Percentiles rank a stretch among this genome's conserved stretches.
These are phyloP conservation scores for Belonocnema kinseyi DNA, from an alignment of 1,140 invertebrate genomes.

Conservation along the genomic window DNA sequence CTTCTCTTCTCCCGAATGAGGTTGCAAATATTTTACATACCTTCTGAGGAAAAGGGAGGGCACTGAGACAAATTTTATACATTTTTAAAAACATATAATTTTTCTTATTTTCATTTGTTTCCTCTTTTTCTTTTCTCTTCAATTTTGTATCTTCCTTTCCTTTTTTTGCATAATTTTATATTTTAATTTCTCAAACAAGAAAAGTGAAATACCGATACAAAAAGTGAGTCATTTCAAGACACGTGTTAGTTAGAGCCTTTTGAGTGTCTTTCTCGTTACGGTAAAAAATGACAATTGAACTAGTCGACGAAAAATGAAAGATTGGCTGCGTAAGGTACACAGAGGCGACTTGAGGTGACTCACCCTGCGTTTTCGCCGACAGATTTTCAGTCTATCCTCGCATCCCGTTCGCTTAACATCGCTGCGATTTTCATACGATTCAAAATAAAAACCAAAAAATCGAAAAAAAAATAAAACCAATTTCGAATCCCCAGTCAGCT, in stretches of 20 bases:
- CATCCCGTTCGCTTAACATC: slow-evolving; percentile 22
- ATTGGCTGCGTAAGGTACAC: slow-evolving; percentile 17
- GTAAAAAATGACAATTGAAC: slow-evolving; percentile 16
- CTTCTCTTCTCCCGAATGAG: slow-evolving; percentile 2
- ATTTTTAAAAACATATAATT: not conserved
- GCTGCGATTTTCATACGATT: slow-evolving; percentile 8
- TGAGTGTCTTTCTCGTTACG: not conserved
- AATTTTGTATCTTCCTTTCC: too few relatives aligned
- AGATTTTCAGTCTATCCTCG: slow-evolving; percentile 30
- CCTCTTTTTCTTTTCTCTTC: too few relatives aligned
- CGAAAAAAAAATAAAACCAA: not conserved
- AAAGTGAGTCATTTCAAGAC: slow-evolving; percentile 7
- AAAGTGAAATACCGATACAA: slow-evolving; percentile 15
- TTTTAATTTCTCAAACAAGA: not conserved
- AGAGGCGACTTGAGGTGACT: slow-evolving; percentile 16
- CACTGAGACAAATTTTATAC: not conserved
- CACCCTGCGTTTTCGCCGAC: slow-evolving; percentile 29
- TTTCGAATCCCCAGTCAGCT: too few relatives aligned
- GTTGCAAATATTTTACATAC: slow-evolving; percentile 22
- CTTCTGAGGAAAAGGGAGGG: not conserved
- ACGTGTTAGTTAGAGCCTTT: not conserved
- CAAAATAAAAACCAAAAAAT: not conserved
- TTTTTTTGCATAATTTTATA: too few relatives aligned
- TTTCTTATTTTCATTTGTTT: not conserved
- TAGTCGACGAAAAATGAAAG: slow-evolving; percentile 1